Percentiles rank a stretch among this genome's conserved stretches.
phyloP scores from a whole-genome alignment of 1,140 invertebrate genomes.

The Mactra quadrangularis region DNA sequence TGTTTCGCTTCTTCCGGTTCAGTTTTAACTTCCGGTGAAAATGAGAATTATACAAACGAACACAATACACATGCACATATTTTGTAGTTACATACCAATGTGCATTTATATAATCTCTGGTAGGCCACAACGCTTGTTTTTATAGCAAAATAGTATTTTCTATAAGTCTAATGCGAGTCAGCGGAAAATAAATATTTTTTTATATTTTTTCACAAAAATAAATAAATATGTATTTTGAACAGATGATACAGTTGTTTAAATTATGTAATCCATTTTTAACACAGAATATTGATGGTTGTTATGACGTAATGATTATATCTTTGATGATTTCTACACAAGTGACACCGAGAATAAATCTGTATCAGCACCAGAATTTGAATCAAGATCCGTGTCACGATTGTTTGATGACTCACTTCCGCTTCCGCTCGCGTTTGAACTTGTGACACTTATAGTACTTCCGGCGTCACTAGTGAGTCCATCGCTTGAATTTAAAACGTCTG shows the following conservation, averaged over 20 bases:
- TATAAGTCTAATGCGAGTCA: slow-evolving; percentile 2
- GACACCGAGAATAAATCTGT: slow-evolving; percentile 38
- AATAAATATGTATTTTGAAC: slow-evolving; percentile 48
- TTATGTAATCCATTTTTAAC: not conserved
- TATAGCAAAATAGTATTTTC: slow-evolving; percentile 30
- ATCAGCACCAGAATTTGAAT: slow-evolving; percentile 61
- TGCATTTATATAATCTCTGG: slow-evolving; percentile 19
- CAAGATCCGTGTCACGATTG: slow-evolving; percentile 48
- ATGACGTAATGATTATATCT: not conserved
- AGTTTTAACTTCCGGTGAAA: not conserved
- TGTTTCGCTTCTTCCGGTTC: not conserved
- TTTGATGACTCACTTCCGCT: slow-evolving; percentile 56
- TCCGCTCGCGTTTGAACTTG: slow-evolving; percentile 18
- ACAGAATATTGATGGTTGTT: not conserved
- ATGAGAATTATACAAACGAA: not conserved
- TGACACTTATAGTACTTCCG: slow-evolving; percentile 19
- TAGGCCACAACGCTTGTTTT: slow-evolving; percentile 24
- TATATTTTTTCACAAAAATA: slow-evolving; percentile 36
- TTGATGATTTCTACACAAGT: slow-evolving; percentile 3
- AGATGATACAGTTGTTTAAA: not conserved
- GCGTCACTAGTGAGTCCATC: slow-evolving; percentile 42
- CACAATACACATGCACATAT: not conserved
- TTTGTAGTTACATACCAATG: not conserved
- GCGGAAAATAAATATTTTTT: slow-evolving; percentile 42
- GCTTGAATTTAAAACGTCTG: slow-evolving; percentile 21